Conservation (phyloP, 2,888 invertebrate species). For the Tromatobia lineatoria region DNA sequence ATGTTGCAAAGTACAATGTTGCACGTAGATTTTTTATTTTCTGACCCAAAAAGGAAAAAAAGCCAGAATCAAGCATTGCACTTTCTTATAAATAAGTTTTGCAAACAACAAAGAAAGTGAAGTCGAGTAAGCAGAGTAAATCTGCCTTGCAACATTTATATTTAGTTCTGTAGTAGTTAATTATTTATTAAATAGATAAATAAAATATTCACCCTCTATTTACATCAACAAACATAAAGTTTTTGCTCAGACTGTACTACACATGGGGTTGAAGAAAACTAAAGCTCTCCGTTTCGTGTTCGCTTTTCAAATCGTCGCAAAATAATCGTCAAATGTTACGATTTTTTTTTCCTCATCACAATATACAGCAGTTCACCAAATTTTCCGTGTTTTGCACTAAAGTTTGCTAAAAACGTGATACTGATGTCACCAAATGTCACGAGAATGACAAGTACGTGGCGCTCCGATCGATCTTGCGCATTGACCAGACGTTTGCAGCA, state of each 20-base stretch:
- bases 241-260: constrained; percentile 19
- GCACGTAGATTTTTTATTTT: too few species aligned
- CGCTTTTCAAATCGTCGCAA: background rate
- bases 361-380: background rate
- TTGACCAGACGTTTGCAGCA: background rate
- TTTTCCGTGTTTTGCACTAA: background rate
- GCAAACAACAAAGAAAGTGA: too few species aligned
- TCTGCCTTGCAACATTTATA: too few species aligned
- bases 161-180: too few species aligned
- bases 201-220: background rate
- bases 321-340: background rate
- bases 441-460: constrained; percentile 70
- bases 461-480: constrained; percentile 65
- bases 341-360: background rate
- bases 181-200: too few species aligned
- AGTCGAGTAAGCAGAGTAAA: too few species aligned
- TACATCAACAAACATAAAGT: background rate
- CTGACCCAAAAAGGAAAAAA: too few species aligned
- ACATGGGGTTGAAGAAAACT: background rate
- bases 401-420: constrained; percentile 18
- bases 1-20: too few species aligned
- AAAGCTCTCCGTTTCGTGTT: background rate
- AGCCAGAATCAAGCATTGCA: too few species aligned
- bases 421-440: constrained; percentile 70
- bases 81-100: too few species aligned